Evolutionary conservation across 2,113 vertebrate genomes (phyloP).

Genomic region (Haliaeetus leucogaster): DNA sequence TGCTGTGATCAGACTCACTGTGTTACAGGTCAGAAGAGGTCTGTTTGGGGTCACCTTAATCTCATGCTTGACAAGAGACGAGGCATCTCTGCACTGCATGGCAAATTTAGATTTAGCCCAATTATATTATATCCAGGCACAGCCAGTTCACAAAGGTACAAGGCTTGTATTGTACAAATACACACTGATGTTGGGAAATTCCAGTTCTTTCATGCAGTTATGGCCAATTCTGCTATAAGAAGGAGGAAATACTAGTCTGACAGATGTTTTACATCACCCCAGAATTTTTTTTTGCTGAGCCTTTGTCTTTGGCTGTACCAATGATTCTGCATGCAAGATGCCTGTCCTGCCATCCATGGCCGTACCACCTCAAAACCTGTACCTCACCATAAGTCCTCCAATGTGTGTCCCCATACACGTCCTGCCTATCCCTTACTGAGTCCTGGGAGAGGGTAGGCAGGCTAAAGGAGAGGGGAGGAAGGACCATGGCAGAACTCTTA

Average conservation of each 20-base stretch:
- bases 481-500: not conserved
- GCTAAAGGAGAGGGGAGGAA: not conserved
- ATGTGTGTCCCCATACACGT: not conserved
- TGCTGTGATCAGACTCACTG: not conserved
- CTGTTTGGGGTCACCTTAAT: not conserved
- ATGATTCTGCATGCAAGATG: not conserved
- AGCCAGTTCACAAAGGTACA: not conserved
- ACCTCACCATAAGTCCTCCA: not conserved
- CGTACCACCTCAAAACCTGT: not conserved
- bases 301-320: not conserved
- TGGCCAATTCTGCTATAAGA: not conserved
- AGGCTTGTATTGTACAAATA: not conserved
- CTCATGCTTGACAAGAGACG: not conserved
- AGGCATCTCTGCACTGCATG: not conserved
- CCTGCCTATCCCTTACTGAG: not conserved
- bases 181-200: not conserved
- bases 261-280: not conserved
- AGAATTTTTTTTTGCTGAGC: not conserved
- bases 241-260: not conserved
- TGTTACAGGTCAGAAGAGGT: not conserved
- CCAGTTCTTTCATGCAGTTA: not conserved
- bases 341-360: not conserved
- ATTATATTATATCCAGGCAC: not conserved
- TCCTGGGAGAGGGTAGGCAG: not conserved
- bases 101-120: not conserved